Evolutionary conservation across 2,797 vertebrate genomes (phyloP).

Genomic region (Karalla daura): DNA sequence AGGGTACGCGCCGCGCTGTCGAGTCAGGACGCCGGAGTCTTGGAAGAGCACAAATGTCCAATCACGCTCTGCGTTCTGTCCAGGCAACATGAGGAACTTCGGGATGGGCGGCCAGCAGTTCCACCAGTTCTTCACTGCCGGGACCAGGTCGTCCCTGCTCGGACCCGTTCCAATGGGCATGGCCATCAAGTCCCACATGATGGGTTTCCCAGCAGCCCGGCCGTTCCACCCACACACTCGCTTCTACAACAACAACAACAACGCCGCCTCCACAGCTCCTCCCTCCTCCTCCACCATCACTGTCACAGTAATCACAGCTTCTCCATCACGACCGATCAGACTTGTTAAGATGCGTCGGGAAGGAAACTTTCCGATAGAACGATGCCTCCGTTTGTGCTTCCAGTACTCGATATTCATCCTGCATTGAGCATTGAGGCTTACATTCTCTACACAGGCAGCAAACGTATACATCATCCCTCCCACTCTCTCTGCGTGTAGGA

Average conservation of each 20-base stretch:
- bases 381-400: no score
- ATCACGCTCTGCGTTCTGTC: background rate
- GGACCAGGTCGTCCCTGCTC: slow-evolving; percentile 90
- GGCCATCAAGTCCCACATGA: slow-evolving; percentile 88
- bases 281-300: slow-evolving; percentile 24
- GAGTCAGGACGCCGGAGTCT: background rate
- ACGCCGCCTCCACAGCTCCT: slow-evolving; percentile 2
- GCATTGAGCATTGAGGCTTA: no score
- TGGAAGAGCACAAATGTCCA: background rate
- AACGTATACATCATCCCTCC: slow-evolving; percentile 21
- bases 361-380: no score
- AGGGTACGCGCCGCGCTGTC: slow-evolving; percentile 65
- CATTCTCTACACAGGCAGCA: no score
- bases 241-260: slow-evolving; percentile 81
- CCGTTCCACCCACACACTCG: slow-evolving; percentile 87
- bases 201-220: slow-evolving; percentile 86
- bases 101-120: slow-evolving; percentile 91
- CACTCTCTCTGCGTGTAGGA: slow-evolving; percentile 73
- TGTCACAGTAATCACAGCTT: slow-evolving; percentile 58
- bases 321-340: slow-evolving; percentile 13
- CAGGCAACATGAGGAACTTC: slow-evolving; percentile 90
- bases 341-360: no score
- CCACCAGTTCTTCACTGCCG: slow-evolving; percentile 92
- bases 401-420: no score
- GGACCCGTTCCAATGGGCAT: slow-evolving; percentile 94